Evolutionary conservation across 2,797 vertebrate genomes (phyloP), one percentile per base, ranked within the genome.

Genomic region (Choloepus didactylus): DNA sequence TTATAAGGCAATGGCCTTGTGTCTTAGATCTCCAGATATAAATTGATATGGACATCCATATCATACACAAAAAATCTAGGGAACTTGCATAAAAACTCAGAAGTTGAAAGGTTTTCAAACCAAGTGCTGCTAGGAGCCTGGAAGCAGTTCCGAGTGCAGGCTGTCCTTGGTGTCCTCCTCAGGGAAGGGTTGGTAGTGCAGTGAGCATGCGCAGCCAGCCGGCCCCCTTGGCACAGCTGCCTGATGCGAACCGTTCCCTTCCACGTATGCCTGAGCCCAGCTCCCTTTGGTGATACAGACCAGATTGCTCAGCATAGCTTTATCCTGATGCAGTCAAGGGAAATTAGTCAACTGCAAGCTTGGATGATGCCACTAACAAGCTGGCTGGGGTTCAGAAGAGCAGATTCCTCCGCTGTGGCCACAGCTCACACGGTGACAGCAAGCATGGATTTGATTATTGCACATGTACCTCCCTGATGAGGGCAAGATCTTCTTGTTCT

Each of bases 321-420:
- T 87, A 27, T 85, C 72, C 41, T 51, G 79, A 89, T 73, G 92
- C 83, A 93, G 54, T 95, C 87, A 87, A 96, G 93, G 90, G 95
- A 90, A 96, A 95, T 97, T 77, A 96, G 83, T 83, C 85, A 82
- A 76, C 73, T 91, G 81, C 79, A 96, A 62, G 66, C 89, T 73
- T 84, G 94, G 92, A 94, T 64, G 97, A 44, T 90, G 79, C 85
- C 81, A 94, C 94, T 96, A 96, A 96, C 79, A 94, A 96, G 84
- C 86, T 97, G 49, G 56, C 80, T 51, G 59, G 72, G 9, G 66
- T 97, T 98, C 87, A 93, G 85, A 97, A 87, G 81, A 91, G 69
- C 73, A 21, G 93, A 84, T 60, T 66, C 90, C 93, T 96, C 81
- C 54, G 8, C 2, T 72, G 91, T 66, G 96, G 5, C 97, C 93